A percentile compares a stretch with the other conserved stretches of the same genome.
phyloP scores from a whole-genome alignment of 2,113 vertebrate genomes.

The Notechis scutatus region DNA sequence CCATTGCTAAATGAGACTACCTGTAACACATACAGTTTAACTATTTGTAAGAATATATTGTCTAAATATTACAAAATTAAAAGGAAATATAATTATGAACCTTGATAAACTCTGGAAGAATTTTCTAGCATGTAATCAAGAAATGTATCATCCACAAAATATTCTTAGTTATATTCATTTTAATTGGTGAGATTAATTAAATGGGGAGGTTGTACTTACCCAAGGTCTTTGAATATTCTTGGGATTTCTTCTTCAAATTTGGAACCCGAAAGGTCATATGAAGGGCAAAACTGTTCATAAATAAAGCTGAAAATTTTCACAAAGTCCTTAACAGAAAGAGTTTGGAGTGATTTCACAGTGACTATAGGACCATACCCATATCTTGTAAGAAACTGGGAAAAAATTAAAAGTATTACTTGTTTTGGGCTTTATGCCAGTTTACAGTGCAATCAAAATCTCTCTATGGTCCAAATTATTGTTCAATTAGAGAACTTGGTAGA shows the following conservation, averaged over 20 bases:
- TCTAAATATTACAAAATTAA: background rate
- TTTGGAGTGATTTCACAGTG: conserved; percentile 86
- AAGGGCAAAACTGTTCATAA: conserved; percentile 83
- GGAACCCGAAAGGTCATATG: conserved; percentile 82
- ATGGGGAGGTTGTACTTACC: conserved; percentile 68
- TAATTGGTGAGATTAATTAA: background rate
- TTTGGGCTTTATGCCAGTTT: background rate
- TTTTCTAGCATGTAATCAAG: background rate
- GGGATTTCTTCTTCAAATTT: conserved; percentile 97
- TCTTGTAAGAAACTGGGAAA: conserved; percentile 82
- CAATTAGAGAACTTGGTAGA: background rate
- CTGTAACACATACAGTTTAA: background rate
- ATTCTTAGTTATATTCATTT: background rate
- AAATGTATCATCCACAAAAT: background rate
- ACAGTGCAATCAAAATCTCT: background rate
- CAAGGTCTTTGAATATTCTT: conserved; percentile 83
- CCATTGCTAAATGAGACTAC: background rate
- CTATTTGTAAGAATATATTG: background rate
- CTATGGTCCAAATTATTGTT: conserved; percentile 12
- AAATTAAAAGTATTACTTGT: background rate
- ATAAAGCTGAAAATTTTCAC: conserved; percentile 93
- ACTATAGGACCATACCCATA: conserved; percentile 79
- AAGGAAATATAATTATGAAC: background rate
- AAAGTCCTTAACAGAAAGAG: conserved; percentile 93
- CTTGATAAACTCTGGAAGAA: background rate